Conservation (phyloP, 1,140 invertebrate species). For the Ctenoplectra terminalis region DNA sequence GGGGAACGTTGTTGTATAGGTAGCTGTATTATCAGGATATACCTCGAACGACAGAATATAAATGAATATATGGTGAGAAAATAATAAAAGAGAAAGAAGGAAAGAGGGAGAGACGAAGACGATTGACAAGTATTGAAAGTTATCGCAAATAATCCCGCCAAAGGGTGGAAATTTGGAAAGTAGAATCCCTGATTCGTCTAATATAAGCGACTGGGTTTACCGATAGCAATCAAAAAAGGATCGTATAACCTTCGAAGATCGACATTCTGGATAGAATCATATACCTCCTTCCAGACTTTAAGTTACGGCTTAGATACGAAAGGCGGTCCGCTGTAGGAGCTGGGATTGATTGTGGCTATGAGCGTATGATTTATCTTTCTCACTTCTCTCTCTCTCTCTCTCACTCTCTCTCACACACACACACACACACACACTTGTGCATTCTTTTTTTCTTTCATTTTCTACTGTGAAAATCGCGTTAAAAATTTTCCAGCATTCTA, state of each 20-base stretch:
- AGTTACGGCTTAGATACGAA: slow-evolving; percentile 65
- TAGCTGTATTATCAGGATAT: slow-evolving; percentile 39
- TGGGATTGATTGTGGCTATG: slow-evolving; percentile 62
- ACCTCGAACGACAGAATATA: slow-evolving; percentile 25
- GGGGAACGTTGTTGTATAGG: slow-evolving; percentile 3
- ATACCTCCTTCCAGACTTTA: slow-evolving; percentile 60
- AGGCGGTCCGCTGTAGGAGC: slow-evolving; percentile 37
- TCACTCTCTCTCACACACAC: background rate
- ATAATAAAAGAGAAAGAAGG: slow-evolving; percentile 1
- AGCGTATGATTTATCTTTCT: slow-evolving; percentile 66
- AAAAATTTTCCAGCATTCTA: background rate
- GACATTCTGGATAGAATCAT: slow-evolving; percentile 44
- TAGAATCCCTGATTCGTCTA: slow-evolving; percentile 35
- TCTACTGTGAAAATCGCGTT: slow-evolving; percentile 2
- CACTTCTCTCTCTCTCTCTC: background rate
- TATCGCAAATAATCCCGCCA: slow-evolving; percentile 22
- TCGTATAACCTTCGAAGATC: slow-evolving; percentile 60
- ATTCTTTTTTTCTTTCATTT: background rate
- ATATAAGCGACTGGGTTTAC: slow-evolving; percentile 40
- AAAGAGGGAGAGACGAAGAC: background rate
- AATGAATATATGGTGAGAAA: slow-evolving; percentile 1
- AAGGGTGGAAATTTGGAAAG: slow-evolving; percentile 35
- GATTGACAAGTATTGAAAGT: slow-evolving; percentile 27
- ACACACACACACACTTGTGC: no score
- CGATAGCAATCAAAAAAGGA: slow-evolving; percentile 76